Evolutionary conservation across 2,888 invertebrate genomes (phyloP), one percentile per base, ranked within the genome.

Genomic region (Argyra leucocephala): DNA sequence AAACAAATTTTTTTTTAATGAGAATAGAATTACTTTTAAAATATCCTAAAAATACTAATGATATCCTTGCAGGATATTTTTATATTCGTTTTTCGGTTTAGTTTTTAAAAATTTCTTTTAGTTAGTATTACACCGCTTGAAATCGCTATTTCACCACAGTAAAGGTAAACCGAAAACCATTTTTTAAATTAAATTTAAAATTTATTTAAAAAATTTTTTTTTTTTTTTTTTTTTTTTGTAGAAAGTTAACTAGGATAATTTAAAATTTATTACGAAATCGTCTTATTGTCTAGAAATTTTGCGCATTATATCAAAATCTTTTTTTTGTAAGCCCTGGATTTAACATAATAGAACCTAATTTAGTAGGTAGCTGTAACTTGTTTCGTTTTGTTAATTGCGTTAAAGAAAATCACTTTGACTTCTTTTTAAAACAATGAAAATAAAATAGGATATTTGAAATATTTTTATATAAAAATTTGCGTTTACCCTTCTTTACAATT

Each of bases 11-110:
- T 48, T 15, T n/a, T 48, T 48, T 48, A 48, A 48, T 48, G 9
- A 48, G n/a, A 48, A 48, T 12, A 48, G 48, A 48, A 48, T 48
- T 48, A 48, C 48, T 48, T 48, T 48, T 48, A 48, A 48, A 48
- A 48, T 48, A 48, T 18, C 18, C 18, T 48, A 18, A 48, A 31
- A 48, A 48, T 48, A 48, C 48, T 48, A 48, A 48, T 48, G 18
- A 48, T 48, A 48, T 2, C 48, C 5, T 12, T 2, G 48, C 48
- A 48, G 48, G 48, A 18, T 48, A 48, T 48, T 2, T 48, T n/a
- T n/a, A n/a, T n/a, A n/a, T n/a, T n/a, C n/a, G n/a, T n/a, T n/a
- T 18, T 15, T 48, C 48, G 48, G 48, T 48, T 15, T 48, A 18
- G 15, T 48, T n/a, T 48, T n/a, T 18, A 5, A 2, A 18, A 18